A percentile compares a stretch with the other conserved stretches of the same genome.
phyloP scores from a whole-genome alignment of 2,113 vertebrate genomes.

The Periophthalmodon schlosseri region DNA sequence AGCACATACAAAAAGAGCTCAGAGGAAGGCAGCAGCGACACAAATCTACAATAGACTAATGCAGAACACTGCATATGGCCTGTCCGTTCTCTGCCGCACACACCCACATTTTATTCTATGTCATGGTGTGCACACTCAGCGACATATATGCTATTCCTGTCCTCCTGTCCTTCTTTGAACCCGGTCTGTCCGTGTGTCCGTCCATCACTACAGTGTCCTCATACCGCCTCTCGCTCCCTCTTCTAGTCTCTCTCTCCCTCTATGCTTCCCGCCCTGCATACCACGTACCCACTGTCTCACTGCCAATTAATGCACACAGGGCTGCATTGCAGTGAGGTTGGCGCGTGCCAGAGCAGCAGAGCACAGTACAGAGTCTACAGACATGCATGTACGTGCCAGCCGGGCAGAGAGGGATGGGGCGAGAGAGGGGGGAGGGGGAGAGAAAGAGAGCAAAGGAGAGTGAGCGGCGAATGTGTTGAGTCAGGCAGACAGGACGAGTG shows the following conservation, averaged over 20 bases:
- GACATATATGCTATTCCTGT: slow-evolving; percentile 47
- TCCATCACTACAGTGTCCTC: slow-evolving; percentile 62
- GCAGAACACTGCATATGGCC: slow-evolving; percentile 40
- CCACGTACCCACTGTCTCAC: slow-evolving; percentile 71
- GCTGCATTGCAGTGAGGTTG: slow-evolving; percentile 82
- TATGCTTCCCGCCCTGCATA: slow-evolving; percentile 66
- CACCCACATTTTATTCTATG: slow-evolving; percentile 47
- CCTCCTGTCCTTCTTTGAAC: slow-evolving; percentile 46
- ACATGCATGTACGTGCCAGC: slow-evolving; percentile 79
- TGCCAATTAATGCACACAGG: slow-evolving; percentile 79
- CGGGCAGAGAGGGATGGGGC: slow-evolving; percentile 46
- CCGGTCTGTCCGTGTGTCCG: slow-evolving; percentile 37
- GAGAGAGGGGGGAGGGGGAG: slow-evolving; percentile 8
- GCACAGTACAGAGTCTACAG: slow-evolving; percentile 75
- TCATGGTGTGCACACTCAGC: slow-evolving; percentile 62
- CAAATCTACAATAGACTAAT: slow-evolving; percentile 57
- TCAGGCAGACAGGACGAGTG: slow-evolving; percentile 66
- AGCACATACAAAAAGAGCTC: slow-evolving; percentile 64
- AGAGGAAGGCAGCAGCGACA: slow-evolving; percentile 45
- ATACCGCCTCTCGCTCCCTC: slow-evolving; percentile 46
- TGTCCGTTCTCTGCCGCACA: slow-evolving; percentile 33
- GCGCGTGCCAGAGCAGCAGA: slow-evolving; percentile 69
- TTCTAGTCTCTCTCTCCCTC: slow-evolving; percentile 23
- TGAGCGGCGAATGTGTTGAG: slow-evolving; percentile 72
- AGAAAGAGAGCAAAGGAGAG: slow-evolving; percentile 56